Percentiles rank a stretch among this genome's conserved stretches.
These are phyloP conservation scores for Alloscopus bannaensis DNA, from an alignment of 2,888 invertebrate genomes.

Conservation along the genomic window DNA sequence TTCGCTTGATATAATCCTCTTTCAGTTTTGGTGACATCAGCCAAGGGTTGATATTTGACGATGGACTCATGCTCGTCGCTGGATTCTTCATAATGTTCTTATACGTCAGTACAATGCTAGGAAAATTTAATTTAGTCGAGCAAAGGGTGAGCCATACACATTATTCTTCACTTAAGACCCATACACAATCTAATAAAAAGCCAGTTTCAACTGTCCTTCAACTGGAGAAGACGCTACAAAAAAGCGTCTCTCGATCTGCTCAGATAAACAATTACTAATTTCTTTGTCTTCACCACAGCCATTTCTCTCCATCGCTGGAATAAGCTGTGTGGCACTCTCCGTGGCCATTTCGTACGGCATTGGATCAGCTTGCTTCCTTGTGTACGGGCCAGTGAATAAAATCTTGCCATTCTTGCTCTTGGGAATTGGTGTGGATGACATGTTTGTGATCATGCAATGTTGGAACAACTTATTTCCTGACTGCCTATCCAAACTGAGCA, in stretches of 20 bases:
- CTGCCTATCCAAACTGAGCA: conserved; percentile 74
- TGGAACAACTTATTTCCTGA: conserved; percentile 80
- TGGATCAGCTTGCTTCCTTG: conserved; percentile 83
- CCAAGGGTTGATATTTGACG: conserved; percentile 83
- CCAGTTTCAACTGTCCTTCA: too few relatives aligned
- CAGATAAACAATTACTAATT: not conserved
- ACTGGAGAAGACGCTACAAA: too few relatives aligned
- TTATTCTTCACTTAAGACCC: not conserved
- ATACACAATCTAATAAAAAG: not conserved
- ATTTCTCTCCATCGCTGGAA: conserved; percentile 82
- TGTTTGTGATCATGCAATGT: conserved; percentile 89
- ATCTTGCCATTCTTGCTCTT: conserved; percentile 87
- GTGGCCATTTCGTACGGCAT: conserved; percentile 83
- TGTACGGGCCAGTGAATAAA: conserved; percentile 88
- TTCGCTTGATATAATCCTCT: too few relatives aligned
- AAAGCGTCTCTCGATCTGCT: too few relatives aligned
- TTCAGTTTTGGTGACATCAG: conserved; percentile 86
- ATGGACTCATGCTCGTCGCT: conserved; percentile 82
- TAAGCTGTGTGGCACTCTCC: conserved; percentile 84
- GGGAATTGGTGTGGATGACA: conserved; percentile 88
- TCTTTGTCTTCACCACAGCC: conserved; percentile 76
- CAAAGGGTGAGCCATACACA: conserved; percentile 78
- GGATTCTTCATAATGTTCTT: conserved; percentile 85
- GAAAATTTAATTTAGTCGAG: conserved; percentile 85
- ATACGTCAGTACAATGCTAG: conserved; percentile 84